Evolutionary conservation across 2,797 vertebrate genomes (phyloP), one percentile per base, ranked within the genome.

Genomic region (Arnoldichthys spilopterus): DNA sequence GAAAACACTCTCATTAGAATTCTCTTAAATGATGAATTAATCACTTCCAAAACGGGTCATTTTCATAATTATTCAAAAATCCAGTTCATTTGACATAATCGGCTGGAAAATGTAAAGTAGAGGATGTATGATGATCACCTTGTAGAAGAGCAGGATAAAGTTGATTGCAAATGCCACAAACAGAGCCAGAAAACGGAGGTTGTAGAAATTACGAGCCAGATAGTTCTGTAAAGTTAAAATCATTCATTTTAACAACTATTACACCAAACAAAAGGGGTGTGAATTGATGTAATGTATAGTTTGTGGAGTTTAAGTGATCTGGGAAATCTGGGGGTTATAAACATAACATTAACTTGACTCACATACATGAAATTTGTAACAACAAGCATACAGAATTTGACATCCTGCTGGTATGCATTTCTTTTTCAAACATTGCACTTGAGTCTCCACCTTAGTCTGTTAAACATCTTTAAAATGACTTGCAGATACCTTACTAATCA

Each of bases 141-240:
- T 99, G 88, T 99, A 99, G 92, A 99, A 99, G n/a, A 99, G 97
- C 81, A 99, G 95, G 89, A 99, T 99, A 89, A 99, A 99, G 92
- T 99, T 99, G 93, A 99, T 99, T 83, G 98, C 96, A 68, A 99
- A 99, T 76, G 96, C 97, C 86, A 99, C 95, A 83, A 99, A 99
- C 78, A 99, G 92, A 87, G 97, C 97, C 88, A 99, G 94, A 90
- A 99, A 95, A 81, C 98, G 94, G 84, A 99, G 92, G 86, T 97
- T 99, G 93, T 99, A 99, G 95, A 99, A 99, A 93, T 99, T 99
- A 81, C 98, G 96, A 89, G 98, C 97, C 93, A 99, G 90, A 83
- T 93, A 98, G 86, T 99, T 97, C 98, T 99, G 93, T 16, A 91
- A 74, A 90, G 76, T 83, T 83, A 90, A 68, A 22, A 13, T 3